A percentile compares a stretch with the other conserved stretches of the same genome.
phyloP scores from a whole-genome alignment of 2,888 invertebrate species.

The Scaptomyza parva region DNA sequence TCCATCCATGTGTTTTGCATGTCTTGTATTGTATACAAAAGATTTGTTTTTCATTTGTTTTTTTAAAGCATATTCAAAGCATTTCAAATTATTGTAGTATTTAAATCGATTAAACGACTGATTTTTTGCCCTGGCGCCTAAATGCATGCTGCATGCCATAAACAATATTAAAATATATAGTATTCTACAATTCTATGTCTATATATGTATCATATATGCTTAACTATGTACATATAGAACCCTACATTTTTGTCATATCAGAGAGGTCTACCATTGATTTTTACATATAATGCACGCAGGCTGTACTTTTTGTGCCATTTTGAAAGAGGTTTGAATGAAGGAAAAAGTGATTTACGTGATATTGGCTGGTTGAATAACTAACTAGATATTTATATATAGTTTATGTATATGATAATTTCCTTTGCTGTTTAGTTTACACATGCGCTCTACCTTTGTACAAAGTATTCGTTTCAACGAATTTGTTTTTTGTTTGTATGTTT shows the following conservation, averaged over 20 bases:
- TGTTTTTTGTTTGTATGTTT: slow-evolving; percentile 30
- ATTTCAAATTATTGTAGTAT: slow-evolving; percentile 57
- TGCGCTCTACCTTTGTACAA: slow-evolving; percentile 55
- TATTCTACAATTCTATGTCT: slow-evolving; percentile 43
- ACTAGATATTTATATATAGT: slow-evolving; percentile 18
- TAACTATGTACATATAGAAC: slow-evolving; percentile 60
- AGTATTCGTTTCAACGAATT: slow-evolving; percentile 52
- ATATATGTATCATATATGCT: slow-evolving; percentile 38
- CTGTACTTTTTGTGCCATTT: slow-evolving; percentile 44
- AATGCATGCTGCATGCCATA: slow-evolving; percentile 55
- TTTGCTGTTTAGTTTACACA: slow-evolving; percentile 48
- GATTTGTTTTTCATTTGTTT: slow-evolving; percentile 31
- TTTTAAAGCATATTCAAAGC: slow-evolving; percentile 82
- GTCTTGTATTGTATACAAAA: slow-evolving; percentile 62
- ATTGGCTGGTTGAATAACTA: slow-evolving; percentile 43
- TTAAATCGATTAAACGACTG: slow-evolving; percentile 44
- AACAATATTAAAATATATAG: slow-evolving; percentile 46
- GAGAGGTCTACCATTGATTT: slow-evolving; percentile 40
- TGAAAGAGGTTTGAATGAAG: slow-evolving; percentile 13
- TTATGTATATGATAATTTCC: slow-evolving; percentile 48
- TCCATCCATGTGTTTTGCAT: slow-evolving; percentile 42
- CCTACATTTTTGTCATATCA: slow-evolving; percentile 67
- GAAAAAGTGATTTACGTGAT: slow-evolving; percentile 30
- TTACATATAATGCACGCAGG: slow-evolving; percentile 39
- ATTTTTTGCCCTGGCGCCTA: slow-evolving; percentile 42